These are phyloP conservation scores for Calonectris borealis DNA, from an alignment of 2,113 vertebrate genomes.

Conservation along the genomic window DNA sequence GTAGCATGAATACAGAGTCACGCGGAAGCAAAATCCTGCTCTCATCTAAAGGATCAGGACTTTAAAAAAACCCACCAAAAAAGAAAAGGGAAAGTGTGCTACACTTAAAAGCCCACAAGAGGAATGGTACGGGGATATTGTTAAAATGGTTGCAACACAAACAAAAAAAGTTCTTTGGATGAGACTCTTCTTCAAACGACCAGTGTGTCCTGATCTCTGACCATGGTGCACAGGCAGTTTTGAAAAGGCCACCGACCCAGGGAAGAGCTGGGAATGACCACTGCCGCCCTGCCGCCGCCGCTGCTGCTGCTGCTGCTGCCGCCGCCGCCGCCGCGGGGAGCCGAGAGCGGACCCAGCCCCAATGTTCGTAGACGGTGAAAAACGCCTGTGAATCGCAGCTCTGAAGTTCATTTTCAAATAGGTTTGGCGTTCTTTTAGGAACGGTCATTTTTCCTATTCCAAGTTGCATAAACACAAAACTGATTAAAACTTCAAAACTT, in stretches of 20 bases:
- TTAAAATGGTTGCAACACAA: background rate
- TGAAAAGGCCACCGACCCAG: background rate
- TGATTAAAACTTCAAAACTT: background rate
- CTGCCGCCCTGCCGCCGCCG: background rate
- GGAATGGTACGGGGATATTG: background rate
- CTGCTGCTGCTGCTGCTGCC: background rate
- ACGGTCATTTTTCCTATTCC: background rate
- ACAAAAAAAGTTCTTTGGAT: background rate
- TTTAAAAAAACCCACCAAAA: accelerated
- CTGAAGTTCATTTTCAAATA: background rate
- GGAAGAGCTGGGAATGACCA: background rate
- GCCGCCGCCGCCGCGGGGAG: background rate
- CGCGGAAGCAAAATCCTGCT: background rate
- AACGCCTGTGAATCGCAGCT: background rate
- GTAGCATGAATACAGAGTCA: background rate
- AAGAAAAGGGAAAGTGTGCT: accelerated
- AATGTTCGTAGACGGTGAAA: accelerated
- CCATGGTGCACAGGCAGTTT: accelerated
- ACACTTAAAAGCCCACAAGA: background rate
- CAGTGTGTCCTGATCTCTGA: background rate
- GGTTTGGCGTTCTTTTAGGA: background rate
- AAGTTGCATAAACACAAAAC: background rate
- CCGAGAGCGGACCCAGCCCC: background rate
- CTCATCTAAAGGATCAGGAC: background rate
- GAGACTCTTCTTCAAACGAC: background rate